Base-by-base conservation (phyloP, 1,140 invertebrate species). In the Steinernema khuongi region DNA sequence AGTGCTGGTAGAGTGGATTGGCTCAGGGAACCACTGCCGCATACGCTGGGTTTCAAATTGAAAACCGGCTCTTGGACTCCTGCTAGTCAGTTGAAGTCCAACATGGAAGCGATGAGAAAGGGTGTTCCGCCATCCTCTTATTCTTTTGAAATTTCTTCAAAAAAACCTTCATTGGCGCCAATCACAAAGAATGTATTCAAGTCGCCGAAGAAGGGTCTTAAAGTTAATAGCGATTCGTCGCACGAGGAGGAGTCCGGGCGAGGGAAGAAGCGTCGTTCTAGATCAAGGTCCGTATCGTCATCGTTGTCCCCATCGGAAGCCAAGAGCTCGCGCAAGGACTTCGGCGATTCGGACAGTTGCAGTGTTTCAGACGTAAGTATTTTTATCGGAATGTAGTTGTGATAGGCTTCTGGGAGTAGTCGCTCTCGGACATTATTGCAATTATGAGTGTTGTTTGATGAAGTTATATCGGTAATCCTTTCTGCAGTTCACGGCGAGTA, bases 1-100 rank as follows among this genome's bases (percentile, higher is more conserved):
- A 91, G 91, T 74, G 88, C 95, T 19, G 92, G 90, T 89, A 90
- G 91, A 0, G 92, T 92, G 81, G 92, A 96, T 87, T 97, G 94
- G 94, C 90, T 91, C 76, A 90, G 90, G 75, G 94, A 96, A 85
- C 92, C 93, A 26, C 88, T 96, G 74, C 94, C 94, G 43, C 31
- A 50, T 28, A 50, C 31, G 31, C 14, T 32, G 19, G 41, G 41
- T 22, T 69, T 69, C 19, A 50, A 69, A 28, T 50, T 69, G 26
- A 69, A 69, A 69, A 50, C 32, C 28, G 19, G 50, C 26, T 60
- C 32, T 31, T 44, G 31, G 75, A 67, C 69, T 36, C 30, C 31
- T 32, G 41, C 29, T 67, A 29, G 60, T 18, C n/a, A 78, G 41
- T 18, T 44, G 50, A 60, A 60, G 50, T 60, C 50, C 7, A 26